Evolutionary conservation across 2,888 invertebrate species (phyloP).

Genomic region (Eupithecia centaureata): DNA sequence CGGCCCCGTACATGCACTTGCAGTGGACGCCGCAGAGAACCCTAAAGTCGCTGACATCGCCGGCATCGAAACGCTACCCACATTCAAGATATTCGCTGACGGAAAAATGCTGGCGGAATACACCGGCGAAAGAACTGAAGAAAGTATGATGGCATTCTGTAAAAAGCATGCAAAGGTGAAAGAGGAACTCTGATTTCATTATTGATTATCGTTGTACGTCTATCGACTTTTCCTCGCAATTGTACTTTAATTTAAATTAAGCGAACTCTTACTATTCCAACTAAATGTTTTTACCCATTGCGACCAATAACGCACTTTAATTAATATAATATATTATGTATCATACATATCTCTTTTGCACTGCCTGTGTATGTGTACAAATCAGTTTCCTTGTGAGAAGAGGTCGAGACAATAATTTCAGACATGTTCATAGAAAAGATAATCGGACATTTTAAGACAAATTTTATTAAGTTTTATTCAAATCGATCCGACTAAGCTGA

Average conservation of each 20-base stretch:
- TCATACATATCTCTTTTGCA: neutral
- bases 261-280: neutral
- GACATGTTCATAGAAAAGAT: neutral
- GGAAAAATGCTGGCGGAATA: conserved; percentile 83
- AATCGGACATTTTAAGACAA: neutral
- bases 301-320: neutral
- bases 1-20: conserved; percentile 74
- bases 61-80: conserved; percentile 86
- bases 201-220: neutral
- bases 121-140: conserved; percentile 80
- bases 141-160: conserved; percentile 83
- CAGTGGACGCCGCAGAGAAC: conserved; percentile 88
- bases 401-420: neutral
- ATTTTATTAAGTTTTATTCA: too few species aligned
- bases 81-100: conserved; percentile 85
- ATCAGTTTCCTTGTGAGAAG: neutral
- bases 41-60: conserved; percentile 83
- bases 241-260: neutral
- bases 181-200: conserved; percentile 72
- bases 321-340: neutral
- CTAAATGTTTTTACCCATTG: neutral
- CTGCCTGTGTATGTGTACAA: neutral
- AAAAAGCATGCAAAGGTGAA: conserved; percentile 59
- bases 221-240: neutral
- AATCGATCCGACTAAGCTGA: neutral